Percentiles rank a stretch among this genome's conserved stretches.
Evolutionary conservation across 2,888 invertebrate genomes (phyloP).

Genomic region (Pocota personata): DNA sequence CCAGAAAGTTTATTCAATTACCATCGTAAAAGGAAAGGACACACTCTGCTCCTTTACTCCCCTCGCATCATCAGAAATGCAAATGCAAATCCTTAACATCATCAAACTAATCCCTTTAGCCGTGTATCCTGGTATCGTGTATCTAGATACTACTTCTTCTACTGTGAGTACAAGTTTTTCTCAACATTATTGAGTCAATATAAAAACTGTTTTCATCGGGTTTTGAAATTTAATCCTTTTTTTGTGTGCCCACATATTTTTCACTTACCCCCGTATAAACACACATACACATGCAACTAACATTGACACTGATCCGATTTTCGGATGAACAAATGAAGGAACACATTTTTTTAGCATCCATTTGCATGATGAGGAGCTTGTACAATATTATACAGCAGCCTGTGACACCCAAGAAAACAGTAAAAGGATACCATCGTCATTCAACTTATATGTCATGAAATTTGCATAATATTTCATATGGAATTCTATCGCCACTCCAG

Average conservation of each 20-base stretch:
- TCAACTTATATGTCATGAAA: conserved; percentile 49
- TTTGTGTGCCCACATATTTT: conserved; percentile 8
- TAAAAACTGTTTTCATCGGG: conserved; percentile 36
- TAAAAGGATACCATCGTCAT: conserved; percentile 49
- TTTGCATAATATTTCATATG: conserved; percentile 72
- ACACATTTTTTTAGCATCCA: conserved; percentile 68
- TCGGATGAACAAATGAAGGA: conserved; percentile 71
- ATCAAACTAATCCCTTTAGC: conserved; percentile 72
- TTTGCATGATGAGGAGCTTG: conserved; percentile 57
- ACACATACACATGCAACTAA: conserved; percentile 24
- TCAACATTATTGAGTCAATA: conserved; percentile 42
- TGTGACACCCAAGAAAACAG: conserved; percentile 31
- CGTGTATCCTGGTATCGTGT: conserved; percentile 61
- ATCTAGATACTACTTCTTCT: conserved; percentile 11
- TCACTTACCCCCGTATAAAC: background rate
- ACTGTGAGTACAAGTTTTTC: conserved; percentile 22
- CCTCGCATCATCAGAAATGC: conserved; percentile 67
- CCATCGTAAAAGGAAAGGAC: conserved; percentile 25
- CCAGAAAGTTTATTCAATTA: conserved; percentile 68
- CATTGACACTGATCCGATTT: conserved; percentile 73
- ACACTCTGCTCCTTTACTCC: background rate
- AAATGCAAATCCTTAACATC: conserved; percentile 73
- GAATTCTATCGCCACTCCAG: conserved; percentile 25
- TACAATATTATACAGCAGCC: background rate
- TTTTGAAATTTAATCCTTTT: conserved; percentile 71